Base-by-base conservation (phyloP, 2,797 vertebrate genomes). In the Chiroxiphia lanceolata region DNA sequence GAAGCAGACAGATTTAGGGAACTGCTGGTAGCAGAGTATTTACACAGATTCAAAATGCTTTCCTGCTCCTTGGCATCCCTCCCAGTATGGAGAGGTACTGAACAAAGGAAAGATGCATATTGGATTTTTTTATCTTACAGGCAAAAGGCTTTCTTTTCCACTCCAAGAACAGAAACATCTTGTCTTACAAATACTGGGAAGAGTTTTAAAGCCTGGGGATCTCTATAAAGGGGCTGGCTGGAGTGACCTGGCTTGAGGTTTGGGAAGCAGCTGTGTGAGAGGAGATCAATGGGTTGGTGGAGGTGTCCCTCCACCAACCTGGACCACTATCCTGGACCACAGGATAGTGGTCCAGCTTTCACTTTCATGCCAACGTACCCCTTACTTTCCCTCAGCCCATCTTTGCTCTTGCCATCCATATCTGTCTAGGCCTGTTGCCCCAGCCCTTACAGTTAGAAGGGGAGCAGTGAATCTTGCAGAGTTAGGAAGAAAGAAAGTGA, bases 1-100 rank as follows among this genome's bases (percentile, higher is more conserved):
- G 65, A 95, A 94, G 67, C 45, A 84, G 85, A 68, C 29, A 59
- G 36, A 27, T 82, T 84, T 59, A 67, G 79, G 59, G 45, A 82
- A 47, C 34, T 69, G 51, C 38, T 87, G 53, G 76, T 80, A 82
- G 53, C 44, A 47, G 36, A 64, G 27, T 72, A 65, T 83, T 95
- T 86, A 71, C 44, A 50, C 31, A 44, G 53, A n/a, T 50, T 89
- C 64, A 50, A 64, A 89, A 60, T 19, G 14, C 72, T 81, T 75
- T n/a, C 56, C 67, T 67, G 69, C n/a, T 68, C 13, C 54, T 72
- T 15, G 1, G 50, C 36, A 59, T 79, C 11, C 53, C 33, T 87
- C 71, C 64, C 38, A 38, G 38, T 57, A 47, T 16, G 77, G 56
- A 86, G 48, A 78, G 53, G 15, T 65, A 50, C n/a, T 51, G 44